Conservation (phyloP, 2,113 vertebrate species). For the Brachypodius melanocephalos region DNA sequence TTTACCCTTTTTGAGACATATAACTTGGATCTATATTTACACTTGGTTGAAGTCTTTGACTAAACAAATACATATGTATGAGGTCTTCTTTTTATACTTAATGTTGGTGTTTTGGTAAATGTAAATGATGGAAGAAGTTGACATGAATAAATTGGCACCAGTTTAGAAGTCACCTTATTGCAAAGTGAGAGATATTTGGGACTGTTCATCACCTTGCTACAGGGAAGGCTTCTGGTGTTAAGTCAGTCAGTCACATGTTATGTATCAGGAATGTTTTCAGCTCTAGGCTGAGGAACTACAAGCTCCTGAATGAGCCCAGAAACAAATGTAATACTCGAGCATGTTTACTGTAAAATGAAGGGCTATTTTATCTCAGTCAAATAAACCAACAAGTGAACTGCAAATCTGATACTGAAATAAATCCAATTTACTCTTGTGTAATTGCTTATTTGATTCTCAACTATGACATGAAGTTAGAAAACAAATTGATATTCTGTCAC, state of each 20-base stretch:
- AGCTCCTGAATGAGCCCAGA: not conserved
- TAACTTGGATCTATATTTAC: not conserved
- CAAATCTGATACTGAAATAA: constrained; percentile 66
- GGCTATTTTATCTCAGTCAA: constrained; percentile 34
- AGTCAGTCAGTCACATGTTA: not conserved
- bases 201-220: not conserved
- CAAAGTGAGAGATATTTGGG: not conserved
- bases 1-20: not conserved
- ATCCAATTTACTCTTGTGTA: constrained; percentile 68
- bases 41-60: not conserved
- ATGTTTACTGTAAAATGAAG: constrained; percentile 34
- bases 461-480: constrained; percentile 67
- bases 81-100: not conserved
- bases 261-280: not conserved
- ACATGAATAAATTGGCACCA: not conserved
- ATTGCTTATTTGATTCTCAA: constrained; percentile 75
- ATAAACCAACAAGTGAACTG: constrained; percentile 5
- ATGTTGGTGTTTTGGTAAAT: not conserved
- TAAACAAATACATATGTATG: not conserved
- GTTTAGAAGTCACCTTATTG: not conserved
- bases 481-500: constrained; percentile 74
- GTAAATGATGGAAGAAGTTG: not conserved
- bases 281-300: not conserved
- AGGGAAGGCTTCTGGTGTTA: not conserved
- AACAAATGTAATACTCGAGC: constrained; percentile 9